phyloP scores from a whole-genome alignment of 2,888 invertebrate species.

The Hirudinaria manillensis region DNA sequence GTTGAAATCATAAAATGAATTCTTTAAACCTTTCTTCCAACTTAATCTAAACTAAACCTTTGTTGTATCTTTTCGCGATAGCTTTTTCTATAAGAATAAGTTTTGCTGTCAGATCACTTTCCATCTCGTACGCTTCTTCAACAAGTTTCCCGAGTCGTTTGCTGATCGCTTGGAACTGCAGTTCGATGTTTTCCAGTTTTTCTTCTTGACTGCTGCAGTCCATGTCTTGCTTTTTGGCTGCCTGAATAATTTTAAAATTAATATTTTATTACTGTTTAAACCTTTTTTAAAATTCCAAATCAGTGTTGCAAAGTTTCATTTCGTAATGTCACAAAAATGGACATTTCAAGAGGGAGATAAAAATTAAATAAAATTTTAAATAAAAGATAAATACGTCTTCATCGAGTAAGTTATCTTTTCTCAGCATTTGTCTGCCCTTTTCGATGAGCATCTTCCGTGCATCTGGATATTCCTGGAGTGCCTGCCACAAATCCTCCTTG shows the following conservation, averaged over 20 bases:
- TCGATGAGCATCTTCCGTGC: conserved; percentile 55
- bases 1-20: no score
- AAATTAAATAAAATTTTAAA: neutral
- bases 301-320: no score
- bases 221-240: conserved; percentile 43
- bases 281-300: no score
- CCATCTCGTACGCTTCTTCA: conserved; percentile 75
- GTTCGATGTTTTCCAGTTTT: conserved; percentile 64
- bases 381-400: conserved; percentile 52
- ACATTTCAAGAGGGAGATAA: neutral
- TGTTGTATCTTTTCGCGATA: no score
- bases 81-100: no score
- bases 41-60: no score
- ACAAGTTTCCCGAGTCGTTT: conserved; percentile 73
- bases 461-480: conserved; percentile 61
- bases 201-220: conserved; percentile 51
- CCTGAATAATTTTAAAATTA: conserved; percentile 19
- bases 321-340: conserved; percentile 3
- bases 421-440: conserved; percentile 58
- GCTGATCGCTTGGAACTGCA: conserved; percentile 59
- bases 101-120: conserved; percentile 61
- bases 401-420: conserved; percentile 56
- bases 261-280: no score
- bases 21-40: no score
- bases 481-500: conserved; percentile 81